These are phyloP conservation scores for Euwallacea similis DNA, from an alignment of 1,140 invertebrate species.

Conservation along the genomic window DNA sequence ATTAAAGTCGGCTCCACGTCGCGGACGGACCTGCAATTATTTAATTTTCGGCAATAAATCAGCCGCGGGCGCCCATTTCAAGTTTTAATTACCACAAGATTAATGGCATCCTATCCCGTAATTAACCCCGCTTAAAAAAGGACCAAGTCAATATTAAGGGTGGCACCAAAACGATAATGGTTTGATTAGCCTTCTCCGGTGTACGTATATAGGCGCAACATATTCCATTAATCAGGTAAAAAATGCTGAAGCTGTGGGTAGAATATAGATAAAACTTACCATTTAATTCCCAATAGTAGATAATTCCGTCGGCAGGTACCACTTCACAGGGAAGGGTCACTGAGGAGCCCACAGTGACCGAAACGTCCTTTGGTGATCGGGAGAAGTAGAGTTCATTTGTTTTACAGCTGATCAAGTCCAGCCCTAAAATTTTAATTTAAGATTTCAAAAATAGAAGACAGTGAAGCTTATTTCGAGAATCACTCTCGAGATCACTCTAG, in stretches of 20 bases:
- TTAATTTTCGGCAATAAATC: constrained; percentile 11
- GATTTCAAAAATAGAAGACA: background rate
- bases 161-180: no score
- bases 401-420: background rate
- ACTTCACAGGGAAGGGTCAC: constrained; percentile 61
- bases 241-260: constrained; percentile 1
- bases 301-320: constrained; percentile 57
- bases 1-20: background rate
- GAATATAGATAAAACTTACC: constrained; percentile 47
- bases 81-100: constrained; percentile 17
- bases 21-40: constrained; percentile 5
- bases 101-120: constrained; percentile 15
- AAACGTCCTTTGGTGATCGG: constrained; percentile 56
- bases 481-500: background rate
- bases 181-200: no score
- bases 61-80: constrained; percentile 11
- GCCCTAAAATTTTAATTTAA: constrained; percentile 6
- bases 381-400: constrained; percentile 62
- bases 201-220: no score
- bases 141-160: background rate
- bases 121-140: constrained; percentile 7
- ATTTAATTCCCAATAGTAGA: constrained; percentile 63
- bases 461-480: background rate
- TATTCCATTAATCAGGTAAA: background rate
- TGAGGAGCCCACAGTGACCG: constrained; percentile 57